These are phyloP conservation scores for Heliconius himera DNA, from an alignment of 1,140 invertebrate genomes.

Conservation along the genomic window DNA sequence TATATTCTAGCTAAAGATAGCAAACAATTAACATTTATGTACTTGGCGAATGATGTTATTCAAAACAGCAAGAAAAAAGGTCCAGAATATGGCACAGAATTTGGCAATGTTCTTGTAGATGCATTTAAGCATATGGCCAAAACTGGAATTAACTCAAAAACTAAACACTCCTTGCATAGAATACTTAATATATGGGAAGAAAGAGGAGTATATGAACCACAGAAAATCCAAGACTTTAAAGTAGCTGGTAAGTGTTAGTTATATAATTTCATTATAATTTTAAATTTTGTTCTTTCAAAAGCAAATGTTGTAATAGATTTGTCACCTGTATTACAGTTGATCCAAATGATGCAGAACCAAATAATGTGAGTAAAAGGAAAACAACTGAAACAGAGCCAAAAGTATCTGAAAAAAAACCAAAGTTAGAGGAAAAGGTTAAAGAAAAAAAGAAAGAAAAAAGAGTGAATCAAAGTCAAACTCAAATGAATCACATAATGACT, in stretches of 20 bases:
- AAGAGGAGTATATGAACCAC: conserved; percentile 92
- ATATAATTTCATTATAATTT: conserved; percentile 8
- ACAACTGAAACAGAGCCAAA: conserved; percentile 59
- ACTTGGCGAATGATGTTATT: conserved; percentile 99
- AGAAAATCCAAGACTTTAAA: conserved; percentile 89
- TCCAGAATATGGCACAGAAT: conserved; percentile 96
- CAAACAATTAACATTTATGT: conserved; percentile 96
- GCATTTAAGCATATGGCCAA: conserved; percentile 91
- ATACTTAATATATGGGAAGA: conserved; percentile 96
- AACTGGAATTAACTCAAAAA: conserved; percentile 87
- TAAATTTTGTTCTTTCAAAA: neutral
- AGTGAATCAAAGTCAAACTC: conserved; percentile 82
- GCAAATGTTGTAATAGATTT: neutral
- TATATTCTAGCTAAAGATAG: conserved; percentile 89
- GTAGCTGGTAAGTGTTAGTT: conserved; percentile 74
- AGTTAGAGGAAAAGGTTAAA: conserved; percentile 46
- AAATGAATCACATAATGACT: conserved; percentile 86
- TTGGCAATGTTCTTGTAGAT: conserved; percentile 88
- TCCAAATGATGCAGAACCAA: conserved; percentile 63
- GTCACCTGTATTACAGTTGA: conserved; percentile 61
- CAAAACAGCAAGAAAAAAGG: conserved; percentile 99
- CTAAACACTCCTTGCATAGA: conserved; percentile 88
- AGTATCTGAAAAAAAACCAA: conserved; percentile 72
- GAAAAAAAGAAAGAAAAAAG: conserved; percentile 54
- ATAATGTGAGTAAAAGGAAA: conserved; percentile 64